Evolutionary conservation across 2,888 invertebrate genomes (phyloP), one percentile per base, ranked within the genome.

Genomic region (Eilema griseolum): DNA sequence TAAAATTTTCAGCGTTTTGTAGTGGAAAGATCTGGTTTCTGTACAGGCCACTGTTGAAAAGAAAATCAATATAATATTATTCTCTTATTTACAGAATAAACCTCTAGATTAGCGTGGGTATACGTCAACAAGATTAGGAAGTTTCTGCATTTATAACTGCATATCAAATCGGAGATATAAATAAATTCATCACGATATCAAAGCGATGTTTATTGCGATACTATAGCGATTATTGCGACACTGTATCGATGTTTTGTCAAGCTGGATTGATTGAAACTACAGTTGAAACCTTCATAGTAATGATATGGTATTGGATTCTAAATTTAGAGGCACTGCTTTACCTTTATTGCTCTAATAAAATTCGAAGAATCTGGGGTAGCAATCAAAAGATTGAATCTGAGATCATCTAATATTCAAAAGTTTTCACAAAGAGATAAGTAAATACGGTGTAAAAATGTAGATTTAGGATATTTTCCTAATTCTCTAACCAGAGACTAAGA

Each of bases 181-280:
- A 90, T 90, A 87, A 86, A 91, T 91, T 89, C 88, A 89, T 90
- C 91, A 88, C 87, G 86, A 86, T 86, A 87, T 84, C 80, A 83
- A 84, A 86, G 72, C 75, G 71, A 82, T 87, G 86, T 88, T 89
- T 89, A 88, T 87, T 82, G 82, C 76, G 82, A 75, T 78, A 83
- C 64, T 60, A 11, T 84, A 74, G 77, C 75, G 83, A 85, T 87
- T 88, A 85, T 83, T 84, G 79, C 81, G 81, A 83, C 81, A 82
- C 73, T 83, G 73, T 78, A 71, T 77, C 76, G 68, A 73, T 70
- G 67, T 76, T 77, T 72, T 75, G 74, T 76, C 67, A 62, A 74
- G 61, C 66, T 67, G 71, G 70, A 71, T 78, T 85, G 83, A 85
- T 85, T 74, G 81, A 82, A 83, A 79, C 75, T 41, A 64, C 67